Base-by-base conservation (phyloP, 2,113 vertebrate genomes). In the Ellobius talpinus region DNA sequence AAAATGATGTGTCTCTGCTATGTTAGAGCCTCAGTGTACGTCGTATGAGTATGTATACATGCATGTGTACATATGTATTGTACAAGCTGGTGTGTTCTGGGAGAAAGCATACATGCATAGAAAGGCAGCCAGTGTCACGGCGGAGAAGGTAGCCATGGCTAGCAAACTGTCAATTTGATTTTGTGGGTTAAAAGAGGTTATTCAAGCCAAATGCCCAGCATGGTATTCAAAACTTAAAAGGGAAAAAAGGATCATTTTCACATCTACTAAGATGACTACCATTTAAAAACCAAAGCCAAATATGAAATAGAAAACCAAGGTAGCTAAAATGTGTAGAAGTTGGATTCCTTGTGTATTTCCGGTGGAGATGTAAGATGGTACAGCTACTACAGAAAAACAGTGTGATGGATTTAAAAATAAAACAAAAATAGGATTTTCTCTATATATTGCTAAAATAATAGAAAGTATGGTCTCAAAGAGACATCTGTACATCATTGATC, bases 11-110 rank as follows among this genome's bases (percentile, higher is more conserved):
- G 0, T 65, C 65, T 55, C 58, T 55, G 17, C 65, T 76, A 50
- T 45, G 58, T 45, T 39, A 33, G 47, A 55, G 50, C 29, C 3
- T 5, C 8, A 3, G 33, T 0, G 7, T 19, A 19, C 7, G 16
- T 63, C 19, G 1, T 16, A 0, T 6, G 21, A 29, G 31, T 6
- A 42, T 1, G 29, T 19, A 4, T 0, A 5, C 5, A 7, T 11
- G 2, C 4, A 3, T 87, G 36, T 19, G 13, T 11, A 31, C 36
- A 7, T 10, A 6, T 24, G 6, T 50, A 24, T 52, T 47, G 0
- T 50, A 0, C 24, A 31, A 87, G 26, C 85, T 79, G 55, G 19
- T 19, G 3, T 66, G 24, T 31, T 14, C 24, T 33, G 36, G 81
- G n/a, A 91, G 36, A 58, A 66, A 42, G 19, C 11, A 8, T 2